Conservation (phyloP, 2,797 vertebrate species). For the Nannoperca obscura region DNA sequence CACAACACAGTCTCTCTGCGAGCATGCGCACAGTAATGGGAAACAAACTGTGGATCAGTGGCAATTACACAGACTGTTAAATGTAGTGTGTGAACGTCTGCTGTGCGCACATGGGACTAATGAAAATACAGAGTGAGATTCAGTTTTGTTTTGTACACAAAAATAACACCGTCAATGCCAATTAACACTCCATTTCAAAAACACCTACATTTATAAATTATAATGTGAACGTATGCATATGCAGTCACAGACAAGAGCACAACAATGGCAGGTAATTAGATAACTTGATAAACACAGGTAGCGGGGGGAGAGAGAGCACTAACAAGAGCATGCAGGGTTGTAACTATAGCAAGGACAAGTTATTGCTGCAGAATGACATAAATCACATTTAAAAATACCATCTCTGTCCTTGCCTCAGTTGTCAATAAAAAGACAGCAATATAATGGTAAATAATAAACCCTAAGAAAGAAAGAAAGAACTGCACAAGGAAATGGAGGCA, state of each 20-base stretch:
- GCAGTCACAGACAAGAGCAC: background rate
- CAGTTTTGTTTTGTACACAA: background rate
- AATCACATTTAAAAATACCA: slow-evolving; percentile 46
- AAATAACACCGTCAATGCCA: background rate
- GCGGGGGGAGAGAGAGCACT: background rate
- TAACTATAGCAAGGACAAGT: slow-evolving; percentile 39
- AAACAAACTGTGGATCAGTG: slow-evolving; percentile 33
- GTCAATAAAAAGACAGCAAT: slow-evolving; percentile 18
- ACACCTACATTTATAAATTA: slow-evolving; percentile 10
- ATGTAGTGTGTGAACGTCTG: slow-evolving; percentile 5
- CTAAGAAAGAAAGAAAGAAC: background rate
- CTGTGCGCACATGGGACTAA: slow-evolving; percentile 13
- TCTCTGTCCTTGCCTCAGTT: slow-evolving; percentile 31
- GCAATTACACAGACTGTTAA: slow-evolving; percentile 26
- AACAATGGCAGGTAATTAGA: background rate
- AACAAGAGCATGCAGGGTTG: slow-evolving; percentile 29
- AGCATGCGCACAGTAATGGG: slow-evolving; percentile 58
- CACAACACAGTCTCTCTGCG: slow-evolving; percentile 46
- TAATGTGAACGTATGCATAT: background rate
- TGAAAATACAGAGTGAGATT: background rate
- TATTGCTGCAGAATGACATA: slow-evolving; percentile 46
- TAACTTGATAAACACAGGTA: background rate
- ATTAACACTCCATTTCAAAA: background rate
- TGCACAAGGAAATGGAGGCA: background rate
- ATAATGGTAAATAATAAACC: background rate